These are phyloP conservation scores for Embiotoca jacksoni DNA, from an alignment of 2,113 vertebrate genomes.

Conservation along the genomic window DNA sequence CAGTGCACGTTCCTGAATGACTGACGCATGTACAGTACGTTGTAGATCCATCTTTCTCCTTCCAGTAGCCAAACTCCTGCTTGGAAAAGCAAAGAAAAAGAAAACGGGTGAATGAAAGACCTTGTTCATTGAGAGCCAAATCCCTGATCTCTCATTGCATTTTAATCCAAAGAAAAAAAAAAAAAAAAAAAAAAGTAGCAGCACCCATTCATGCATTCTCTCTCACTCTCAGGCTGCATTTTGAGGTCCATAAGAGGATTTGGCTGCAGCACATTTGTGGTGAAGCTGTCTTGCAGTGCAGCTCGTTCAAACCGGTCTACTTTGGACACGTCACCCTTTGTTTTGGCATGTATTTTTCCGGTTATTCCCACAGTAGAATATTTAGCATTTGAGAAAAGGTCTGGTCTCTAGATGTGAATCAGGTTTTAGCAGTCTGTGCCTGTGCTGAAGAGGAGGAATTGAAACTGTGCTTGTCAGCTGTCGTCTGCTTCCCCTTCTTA, in stretches of 20 bases:
- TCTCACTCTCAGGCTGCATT: slow-evolving; percentile 31
- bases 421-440: background rate
- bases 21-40: background rate
- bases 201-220: slow-evolving; percentile 56
- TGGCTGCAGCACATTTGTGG: slow-evolving; percentile 35
- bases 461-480: background rate
- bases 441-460: slow-evolving; percentile 17
- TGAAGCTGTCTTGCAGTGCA: slow-evolving; percentile 28
- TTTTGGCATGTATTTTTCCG: background rate
- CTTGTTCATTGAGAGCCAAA: slow-evolving; percentile 53
- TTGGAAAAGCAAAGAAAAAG: background rate
- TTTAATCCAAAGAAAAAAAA: slow-evolving; percentile 51
- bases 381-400: background rate
- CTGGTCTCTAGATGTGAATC: background rate
- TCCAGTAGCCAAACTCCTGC: background rate
- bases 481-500: slow-evolving; percentile 9
- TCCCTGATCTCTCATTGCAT: slow-evolving; percentile 53
- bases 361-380: background rate
- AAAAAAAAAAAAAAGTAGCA: slow-evolving; percentile 24
- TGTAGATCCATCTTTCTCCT: background rate
- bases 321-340: slow-evolving; percentile 14
- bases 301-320: background rate
- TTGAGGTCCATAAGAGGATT: slow-evolving; percentile 62
- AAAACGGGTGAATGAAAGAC: slow-evolving; percentile 56
- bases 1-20: background rate